Conservation (phyloP, 2,888 invertebrate genomes). For the Onchidella celtica region DNA sequence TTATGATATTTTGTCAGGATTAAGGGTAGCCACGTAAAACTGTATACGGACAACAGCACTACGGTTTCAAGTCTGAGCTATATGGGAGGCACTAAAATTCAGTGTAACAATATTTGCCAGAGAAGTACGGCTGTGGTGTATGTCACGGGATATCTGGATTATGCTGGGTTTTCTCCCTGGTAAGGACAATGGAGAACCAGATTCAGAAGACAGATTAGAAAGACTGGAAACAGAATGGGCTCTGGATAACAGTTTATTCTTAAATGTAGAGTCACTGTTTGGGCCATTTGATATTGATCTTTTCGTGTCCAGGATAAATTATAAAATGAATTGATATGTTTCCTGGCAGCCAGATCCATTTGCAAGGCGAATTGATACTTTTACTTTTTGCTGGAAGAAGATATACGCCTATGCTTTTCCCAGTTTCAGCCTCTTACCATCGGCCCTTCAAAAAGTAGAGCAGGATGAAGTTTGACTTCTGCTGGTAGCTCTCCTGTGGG, state of each 20-base stretch:
- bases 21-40: neutral
- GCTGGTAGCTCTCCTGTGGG: neutral
- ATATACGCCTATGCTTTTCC: neutral
- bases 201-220: neutral
- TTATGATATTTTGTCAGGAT: no score
- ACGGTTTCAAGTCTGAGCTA: neutral
- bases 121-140: neutral
- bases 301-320: neutral
- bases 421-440: neutral
- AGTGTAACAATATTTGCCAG: neutral
- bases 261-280: neutral
- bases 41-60: neutral
- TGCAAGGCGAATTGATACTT: neutral
- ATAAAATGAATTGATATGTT: neutral
- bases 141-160: neutral
- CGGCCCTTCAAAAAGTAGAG: neutral
- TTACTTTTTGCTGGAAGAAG: neutral
- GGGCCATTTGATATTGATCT: neutral
- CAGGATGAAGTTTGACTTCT: neutral
- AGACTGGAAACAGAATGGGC: neutral
- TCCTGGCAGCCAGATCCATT: neutral
- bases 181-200: neutral
- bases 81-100: neutral
- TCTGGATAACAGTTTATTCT: neutral
- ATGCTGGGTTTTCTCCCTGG: neutral